phyloP scores from a whole-genome alignment of 1,140 invertebrate genomes.

The Zelostemma sp. region DNA sequence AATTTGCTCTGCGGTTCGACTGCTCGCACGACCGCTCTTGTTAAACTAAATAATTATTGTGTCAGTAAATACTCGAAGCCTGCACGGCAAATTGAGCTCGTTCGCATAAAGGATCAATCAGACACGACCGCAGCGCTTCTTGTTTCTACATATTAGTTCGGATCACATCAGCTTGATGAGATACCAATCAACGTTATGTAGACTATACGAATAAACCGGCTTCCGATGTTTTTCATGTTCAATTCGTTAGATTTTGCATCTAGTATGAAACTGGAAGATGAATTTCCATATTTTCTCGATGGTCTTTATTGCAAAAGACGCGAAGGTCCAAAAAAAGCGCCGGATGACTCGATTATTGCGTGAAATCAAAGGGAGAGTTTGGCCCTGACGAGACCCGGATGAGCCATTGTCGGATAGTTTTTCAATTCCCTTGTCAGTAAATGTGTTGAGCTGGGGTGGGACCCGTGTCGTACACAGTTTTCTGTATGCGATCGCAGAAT shows the following conservation, averaged over 20 bases:
- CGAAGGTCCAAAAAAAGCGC: constrained; percentile 10
- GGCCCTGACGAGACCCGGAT: constrained; percentile 49
- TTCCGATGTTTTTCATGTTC: no score
- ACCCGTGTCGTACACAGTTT: constrained; percentile 49
- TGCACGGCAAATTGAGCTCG: constrained; percentile 43
- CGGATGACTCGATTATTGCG: constrained; percentile 43
- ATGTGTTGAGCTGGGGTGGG: constrained; percentile 61
- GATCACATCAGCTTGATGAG: no score
- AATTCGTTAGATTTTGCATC: no score
- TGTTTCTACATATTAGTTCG: constrained; percentile 2
- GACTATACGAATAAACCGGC: no score
- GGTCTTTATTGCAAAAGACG: not conserved
- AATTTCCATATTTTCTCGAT: no score
- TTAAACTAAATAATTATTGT: constrained; percentile 67
- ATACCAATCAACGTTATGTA: constrained; percentile 59
- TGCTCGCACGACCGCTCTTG: constrained; percentile 57
- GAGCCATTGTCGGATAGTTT: constrained; percentile 66
- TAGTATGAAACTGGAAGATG: no score
- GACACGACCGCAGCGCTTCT: constrained; percentile 22
- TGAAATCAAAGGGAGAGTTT: constrained; percentile 41
- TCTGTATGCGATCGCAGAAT: constrained; percentile 48
- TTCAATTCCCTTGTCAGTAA: constrained; percentile 68
- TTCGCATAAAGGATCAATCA: constrained; percentile 26
- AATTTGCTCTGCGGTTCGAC: constrained; percentile 64
- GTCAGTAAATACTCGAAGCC: constrained; percentile 60